Evolutionary conservation across 2,797 vertebrate species (phyloP).

Genomic region (Ispidina lecontei): DNA sequence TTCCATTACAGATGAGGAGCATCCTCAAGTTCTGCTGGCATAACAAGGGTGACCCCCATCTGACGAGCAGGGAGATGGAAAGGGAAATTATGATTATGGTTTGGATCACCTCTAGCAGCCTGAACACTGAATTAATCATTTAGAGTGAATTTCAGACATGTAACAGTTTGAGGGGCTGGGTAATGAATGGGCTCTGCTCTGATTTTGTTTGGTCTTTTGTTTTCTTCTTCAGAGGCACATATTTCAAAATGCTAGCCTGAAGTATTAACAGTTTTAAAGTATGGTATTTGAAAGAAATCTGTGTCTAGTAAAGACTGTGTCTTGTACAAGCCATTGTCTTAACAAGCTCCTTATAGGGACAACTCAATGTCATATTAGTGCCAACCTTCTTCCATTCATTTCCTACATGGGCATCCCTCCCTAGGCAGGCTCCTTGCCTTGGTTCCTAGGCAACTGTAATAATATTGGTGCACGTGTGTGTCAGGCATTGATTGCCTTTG

Average conservation of each 20-base stretch:
- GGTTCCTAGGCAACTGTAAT: slow-evolving; percentile 58
- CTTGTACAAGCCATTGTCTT: neutral
- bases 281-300: neutral
- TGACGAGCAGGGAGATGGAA: neutral
- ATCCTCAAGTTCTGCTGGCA: neutral
- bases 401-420: neutral
- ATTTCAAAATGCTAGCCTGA: neutral
- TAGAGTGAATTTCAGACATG: neutral
- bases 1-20: neutral
- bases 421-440: neutral
- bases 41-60: neutral
- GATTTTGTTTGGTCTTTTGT: neutral
- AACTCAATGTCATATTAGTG: neutral
- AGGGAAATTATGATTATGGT: neutral
- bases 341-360: neutral
- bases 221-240: neutral
- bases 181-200: neutral
- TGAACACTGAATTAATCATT: neutral
- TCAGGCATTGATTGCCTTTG: slow-evolving; percentile 55
- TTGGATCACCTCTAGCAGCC: neutral
- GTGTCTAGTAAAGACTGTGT: neutral
- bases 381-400: slow-evolving; percentile 39
- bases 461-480: slow-evolving; percentile 19
- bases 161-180: neutral
- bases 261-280: neutral